Base-by-base conservation (phyloP, 2,797 vertebrate species). In the Arctocebus calabarensis region DNA sequence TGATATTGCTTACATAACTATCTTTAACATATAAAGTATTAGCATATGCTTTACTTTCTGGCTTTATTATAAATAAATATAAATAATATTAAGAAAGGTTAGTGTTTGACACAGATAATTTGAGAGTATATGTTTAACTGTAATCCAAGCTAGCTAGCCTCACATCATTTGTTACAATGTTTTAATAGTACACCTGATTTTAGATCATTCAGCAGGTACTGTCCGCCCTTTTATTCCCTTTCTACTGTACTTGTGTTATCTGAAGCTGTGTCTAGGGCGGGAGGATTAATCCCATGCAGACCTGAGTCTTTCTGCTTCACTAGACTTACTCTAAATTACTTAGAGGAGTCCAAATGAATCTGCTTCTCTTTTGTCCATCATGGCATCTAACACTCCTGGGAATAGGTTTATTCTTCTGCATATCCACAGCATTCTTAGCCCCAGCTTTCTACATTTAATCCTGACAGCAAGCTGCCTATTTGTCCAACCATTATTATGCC, bases 381-480 rank as follows among this genome's bases (percentile, higher is more conserved):
- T 29, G 61, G 27, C 0, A 5, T 66, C 20, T 7, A 61, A 71
- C 66, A 84, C 48, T 66, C 23, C 78, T 94, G 37, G 34, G 43
- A 94, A 94, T 1, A 85, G 5, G 23, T 85, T 88, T 52, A 66
- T 22, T 71, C 48, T 95, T 83, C 27, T 61, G 32, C 22, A 95
- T 2, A n/a, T 34, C 2, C 8, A 52, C 52, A 77, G 70, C 74
- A n/a, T 43, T 66, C 25, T 86, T 40, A 86, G 59, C 6, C 23
- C 71, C 14, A 32, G 19, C 37, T 77, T 88, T 40, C 66, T 84
- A 5, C 83, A 48, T 89, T 95, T 90, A 87, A 61, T 62, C 19
- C 86, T 68, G 13, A 86, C 79, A 25, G 40, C 59, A 83, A 87
- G 27, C 64, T 88, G 27, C 66, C 75, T 92, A 2, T 82, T 45